Evolutionary conservation across 2,113 vertebrate species (phyloP).

Genomic region (Lota lota): DNA sequence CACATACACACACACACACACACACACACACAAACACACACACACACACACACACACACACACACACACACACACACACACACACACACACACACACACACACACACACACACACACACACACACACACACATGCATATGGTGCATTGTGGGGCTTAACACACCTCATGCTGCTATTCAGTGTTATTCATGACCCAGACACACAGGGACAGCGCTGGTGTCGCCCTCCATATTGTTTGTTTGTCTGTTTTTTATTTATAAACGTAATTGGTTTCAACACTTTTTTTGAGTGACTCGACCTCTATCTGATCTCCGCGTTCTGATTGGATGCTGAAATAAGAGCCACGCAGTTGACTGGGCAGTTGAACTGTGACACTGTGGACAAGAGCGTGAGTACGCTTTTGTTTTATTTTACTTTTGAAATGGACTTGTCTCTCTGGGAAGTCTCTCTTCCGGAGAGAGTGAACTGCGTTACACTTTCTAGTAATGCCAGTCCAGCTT

Average conservation of each 20-base stretch:
- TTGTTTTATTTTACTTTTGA: constrained; percentile 22
- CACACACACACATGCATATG: constrained; percentile 7
- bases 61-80: constrained; percentile 21
- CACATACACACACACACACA: too few relatives aligned
- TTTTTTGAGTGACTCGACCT: too few relatives aligned
- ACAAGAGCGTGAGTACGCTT: neutral
- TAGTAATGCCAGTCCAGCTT: neutral
- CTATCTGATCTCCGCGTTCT: too few relatives aligned
- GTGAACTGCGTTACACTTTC: neutral
- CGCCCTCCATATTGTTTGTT: constrained; percentile 29
- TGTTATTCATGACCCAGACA: neutral
- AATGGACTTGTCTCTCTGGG: neutral
- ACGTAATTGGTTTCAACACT: constrained; percentile 32
- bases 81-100: constrained; percentile 20
- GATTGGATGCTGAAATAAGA: too few relatives aligned
- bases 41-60: constrained; percentile 35
- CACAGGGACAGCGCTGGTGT: neutral
- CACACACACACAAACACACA: too few relatives aligned
- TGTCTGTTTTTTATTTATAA: constrained; percentile 11
- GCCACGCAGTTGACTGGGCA: too few relatives aligned
- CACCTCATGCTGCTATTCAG: neutral
- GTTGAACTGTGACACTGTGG: neutral
- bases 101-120: constrained; percentile 26
- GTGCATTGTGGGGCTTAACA: neutral
- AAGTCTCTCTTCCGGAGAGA: neutral